Evolutionary conservation across 2,113 vertebrate genomes (phyloP), one percentile per base, ranked within the genome.

Genomic region (Petrocephalus microphthalmus): DNA sequence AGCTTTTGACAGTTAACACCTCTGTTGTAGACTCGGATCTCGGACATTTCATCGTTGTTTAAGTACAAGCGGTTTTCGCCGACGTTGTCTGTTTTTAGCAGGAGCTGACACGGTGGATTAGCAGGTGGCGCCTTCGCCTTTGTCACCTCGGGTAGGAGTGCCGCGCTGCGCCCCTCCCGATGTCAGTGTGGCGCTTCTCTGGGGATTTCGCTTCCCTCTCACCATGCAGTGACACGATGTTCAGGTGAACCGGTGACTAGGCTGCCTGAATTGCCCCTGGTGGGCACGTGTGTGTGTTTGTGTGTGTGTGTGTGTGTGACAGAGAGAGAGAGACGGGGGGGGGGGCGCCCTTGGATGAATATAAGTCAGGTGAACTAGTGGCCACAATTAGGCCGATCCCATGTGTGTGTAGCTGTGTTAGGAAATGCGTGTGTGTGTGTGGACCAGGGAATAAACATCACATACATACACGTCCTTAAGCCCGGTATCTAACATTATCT

Each of bases 31-130:
- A 15, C 42, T 42, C 42, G 10, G 67, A 78, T 42, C 5, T 42
- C 33, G 71, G 33, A 42, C 71, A 42, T 78, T 78, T 78, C 71
- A 78, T 19, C 37, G 17, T 78, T 64, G n/a, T 64, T 25, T 78
- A 78, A 74, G 29, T 37, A 78, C 33, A 37, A 33, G 15, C 33
- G 71, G 42, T 33, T 42, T 78, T 78, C 17, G 7, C 17, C 17
- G 71, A 78, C 60, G 33, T 42, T 78, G 19, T 78, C 33, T 78
- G 33, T 42, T 78, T 42, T 78, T 78, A 78, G 71, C 17, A 15
- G 33, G 29, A 78, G 71, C 71, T 78, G 71, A 78, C 71, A 78
- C 17, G 71, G 71, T 78, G 71, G 71, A 78, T 83, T 83, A 83
- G 20, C 45, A 83, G 81, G 81, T 83, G 37, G 81, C 42, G 37